These are phyloP conservation scores for Erythrolamprus reginae DNA, from an alignment of 2,113 vertebrate genomes.

Conservation along the genomic window DNA sequence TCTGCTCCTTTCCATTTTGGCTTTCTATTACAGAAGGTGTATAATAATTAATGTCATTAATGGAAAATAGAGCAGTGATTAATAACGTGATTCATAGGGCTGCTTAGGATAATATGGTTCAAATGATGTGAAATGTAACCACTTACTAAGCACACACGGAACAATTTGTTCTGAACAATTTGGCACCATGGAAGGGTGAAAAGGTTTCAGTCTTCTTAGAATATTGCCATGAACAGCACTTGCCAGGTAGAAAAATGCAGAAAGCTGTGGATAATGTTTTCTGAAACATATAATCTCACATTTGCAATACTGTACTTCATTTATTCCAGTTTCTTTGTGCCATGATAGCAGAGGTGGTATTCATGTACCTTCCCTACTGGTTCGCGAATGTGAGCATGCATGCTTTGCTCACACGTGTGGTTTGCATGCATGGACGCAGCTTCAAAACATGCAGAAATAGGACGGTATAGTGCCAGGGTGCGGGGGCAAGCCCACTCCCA, in stretches of 20 bases:
- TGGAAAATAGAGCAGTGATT: conserved; percentile 43
- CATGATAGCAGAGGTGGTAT: not conserved
- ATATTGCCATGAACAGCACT: rapidly evolving
- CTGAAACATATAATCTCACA: conserved; percentile 17
- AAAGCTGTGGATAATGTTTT: conserved; percentile 13
- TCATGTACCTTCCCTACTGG: no score
- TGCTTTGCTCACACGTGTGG: no score
- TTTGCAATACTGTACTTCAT: not conserved
- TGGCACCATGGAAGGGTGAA: not conserved
- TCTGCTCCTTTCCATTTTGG: conserved; percentile 22
- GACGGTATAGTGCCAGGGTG: no score
- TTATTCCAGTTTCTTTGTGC: not conserved
- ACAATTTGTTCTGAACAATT: not conserved
- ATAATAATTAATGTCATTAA: conserved; percentile 52
- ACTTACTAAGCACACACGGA: not conserved
- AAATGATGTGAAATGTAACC: conserved; percentile 53
- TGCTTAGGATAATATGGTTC: conserved; percentile 47
- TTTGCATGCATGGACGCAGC: no score
- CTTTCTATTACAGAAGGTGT: conserved; percentile 34
- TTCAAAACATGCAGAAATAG: no score
- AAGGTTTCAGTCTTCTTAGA: not conserved
- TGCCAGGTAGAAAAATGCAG: conserved; percentile 28
- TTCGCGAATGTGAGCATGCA: no score
- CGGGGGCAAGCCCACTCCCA: no score
- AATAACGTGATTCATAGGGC: conserved; percentile 48